Conservation (phyloP, 1,140 invertebrate species). For the Steinernema feltiae region DNA sequence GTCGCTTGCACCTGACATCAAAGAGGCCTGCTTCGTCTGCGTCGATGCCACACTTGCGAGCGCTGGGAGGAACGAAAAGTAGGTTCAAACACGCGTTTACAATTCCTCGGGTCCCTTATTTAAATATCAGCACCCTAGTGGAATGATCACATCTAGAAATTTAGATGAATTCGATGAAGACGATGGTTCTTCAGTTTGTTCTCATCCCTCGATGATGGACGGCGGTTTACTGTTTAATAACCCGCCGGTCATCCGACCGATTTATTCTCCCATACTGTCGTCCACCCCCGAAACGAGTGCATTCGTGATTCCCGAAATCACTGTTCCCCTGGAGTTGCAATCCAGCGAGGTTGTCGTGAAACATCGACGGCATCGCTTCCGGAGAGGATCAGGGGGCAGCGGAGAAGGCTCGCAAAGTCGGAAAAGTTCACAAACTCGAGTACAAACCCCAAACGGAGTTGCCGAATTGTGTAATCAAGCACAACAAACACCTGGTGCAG, state of each 20-base stretch:
- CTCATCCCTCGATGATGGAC: slow-evolving; percentile 55
- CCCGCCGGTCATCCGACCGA: background rate
- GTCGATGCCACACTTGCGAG: background rate
- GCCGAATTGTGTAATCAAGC: background rate
- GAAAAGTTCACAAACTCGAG: background rate
- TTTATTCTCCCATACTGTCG: slow-evolving; percentile 13
- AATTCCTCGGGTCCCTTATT: too few relatives aligned
- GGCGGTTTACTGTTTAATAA: slow-evolving; percentile 3
- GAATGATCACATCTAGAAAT: too few relatives aligned
- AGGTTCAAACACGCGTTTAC: too few relatives aligned
- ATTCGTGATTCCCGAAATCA: background rate
- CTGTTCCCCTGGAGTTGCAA: background rate
- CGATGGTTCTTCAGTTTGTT: slow-evolving; percentile 51
- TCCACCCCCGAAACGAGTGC: slow-evolving; percentile 17
- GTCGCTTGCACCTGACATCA: background rate
- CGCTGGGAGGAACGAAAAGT: background rate
- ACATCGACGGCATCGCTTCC: background rate
- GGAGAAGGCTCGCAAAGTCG: background rate
- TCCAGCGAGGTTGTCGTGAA: background rate
- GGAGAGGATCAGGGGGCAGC: background rate
- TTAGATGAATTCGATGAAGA: too few relatives aligned
- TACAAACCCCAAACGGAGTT: background rate
- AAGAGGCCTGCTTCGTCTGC: background rate
- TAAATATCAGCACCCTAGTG: too few relatives aligned
- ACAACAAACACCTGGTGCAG: too few relatives aligned